Conservation (phyloP, 2,797 vertebrate species). For the Pachyuromys duprasi region DNA sequence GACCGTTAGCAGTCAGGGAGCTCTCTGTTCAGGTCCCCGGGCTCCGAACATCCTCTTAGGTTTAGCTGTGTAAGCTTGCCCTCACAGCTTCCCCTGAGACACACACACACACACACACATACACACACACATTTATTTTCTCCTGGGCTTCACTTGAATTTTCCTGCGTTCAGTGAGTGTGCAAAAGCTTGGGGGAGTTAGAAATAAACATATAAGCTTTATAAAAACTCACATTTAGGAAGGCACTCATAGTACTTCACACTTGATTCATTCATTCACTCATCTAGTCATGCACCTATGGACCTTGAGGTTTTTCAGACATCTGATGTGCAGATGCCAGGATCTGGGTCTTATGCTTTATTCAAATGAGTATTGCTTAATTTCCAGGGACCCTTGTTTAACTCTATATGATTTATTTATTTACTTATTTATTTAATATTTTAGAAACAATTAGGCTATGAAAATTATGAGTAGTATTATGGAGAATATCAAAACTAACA, state of each 20-base stretch:
- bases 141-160: background rate
- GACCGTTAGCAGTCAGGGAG: constrained; percentile 57
- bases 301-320: background rate
- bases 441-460: background rate
- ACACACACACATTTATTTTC: background rate
- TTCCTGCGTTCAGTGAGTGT: constrained; percentile 20
- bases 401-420: background rate
- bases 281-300: background rate
- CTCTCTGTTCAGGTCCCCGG: constrained; percentile 44
- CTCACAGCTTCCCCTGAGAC: constrained; percentile 4
- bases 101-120: too few species aligned
- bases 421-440: background rate
- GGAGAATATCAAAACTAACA: background rate
- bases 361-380: constrained; percentile 2
- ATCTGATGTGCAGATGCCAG: background rate
- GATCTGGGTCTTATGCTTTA: background rate
- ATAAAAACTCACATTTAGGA: background rate
- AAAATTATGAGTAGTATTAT: background rate
- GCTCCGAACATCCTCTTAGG: background rate
- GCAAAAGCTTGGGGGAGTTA: constrained; percentile 25
- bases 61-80: constrained; percentile 7
- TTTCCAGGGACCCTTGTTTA: constrained; percentile 23
- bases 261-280: constrained; percentile 31
- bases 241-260: constrained; percentile 13
- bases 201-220: constrained; percentile 16